phyloP scores from a whole-genome alignment of 2,888 invertebrate species.

The Eueremaeus valkanovi region DNA sequence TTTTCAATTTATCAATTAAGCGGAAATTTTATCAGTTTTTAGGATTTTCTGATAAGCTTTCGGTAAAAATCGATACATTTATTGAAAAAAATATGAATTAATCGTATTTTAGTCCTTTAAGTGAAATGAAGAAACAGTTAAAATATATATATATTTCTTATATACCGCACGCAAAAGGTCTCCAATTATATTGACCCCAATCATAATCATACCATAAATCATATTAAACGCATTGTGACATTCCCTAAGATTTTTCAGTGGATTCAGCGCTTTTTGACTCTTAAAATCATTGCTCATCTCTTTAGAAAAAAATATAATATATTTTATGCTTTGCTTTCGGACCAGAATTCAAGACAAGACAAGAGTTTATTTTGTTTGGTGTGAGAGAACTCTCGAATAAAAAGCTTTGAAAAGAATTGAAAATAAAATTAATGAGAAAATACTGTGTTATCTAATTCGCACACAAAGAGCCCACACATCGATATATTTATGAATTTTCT shows the following conservation, averaged over 20 bases:
- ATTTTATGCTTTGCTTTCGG: too few species aligned
- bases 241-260: not conserved
- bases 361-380: not conserved
- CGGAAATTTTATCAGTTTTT: too few species aligned
- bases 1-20: too few species aligned
- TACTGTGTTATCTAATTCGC: not conserved
- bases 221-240: conserved; percentile 17
- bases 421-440: not conserved
- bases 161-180: conserved; percentile 17
- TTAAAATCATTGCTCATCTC: not conserved
- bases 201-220: conserved; percentile 3
- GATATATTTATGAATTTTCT: not conserved
- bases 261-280: too few species aligned
- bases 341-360: too few species aligned
- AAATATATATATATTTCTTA: not conserved
- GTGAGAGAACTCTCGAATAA: too few species aligned
- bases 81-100: too few species aligned
- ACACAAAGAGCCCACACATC: not conserved
- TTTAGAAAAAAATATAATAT: too few species aligned
- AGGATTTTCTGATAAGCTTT: too few species aligned
- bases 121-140: not conserved
- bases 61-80: too few species aligned
- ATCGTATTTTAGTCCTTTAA: not conserved
- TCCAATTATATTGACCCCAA: conserved; percentile 9
- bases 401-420: not conserved